Evolutionary conservation across 2,797 vertebrate genomes (phyloP), one percentile per base, ranked within the genome.

Genomic region (Anguilla anguilla): DNA sequence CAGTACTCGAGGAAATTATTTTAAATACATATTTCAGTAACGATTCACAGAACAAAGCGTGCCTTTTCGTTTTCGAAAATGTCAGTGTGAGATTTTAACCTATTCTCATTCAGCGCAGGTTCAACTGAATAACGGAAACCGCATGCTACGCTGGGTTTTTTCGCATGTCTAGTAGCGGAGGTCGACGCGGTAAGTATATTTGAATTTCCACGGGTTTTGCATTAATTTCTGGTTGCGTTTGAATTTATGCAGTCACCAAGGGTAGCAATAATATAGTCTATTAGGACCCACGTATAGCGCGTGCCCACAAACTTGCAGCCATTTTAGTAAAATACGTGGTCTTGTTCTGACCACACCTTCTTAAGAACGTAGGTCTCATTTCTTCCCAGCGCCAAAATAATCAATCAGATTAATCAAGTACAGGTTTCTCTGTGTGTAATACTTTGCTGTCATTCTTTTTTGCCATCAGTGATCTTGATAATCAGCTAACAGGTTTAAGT

Each of bases 151-250:
- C n/a, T 31, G n/a, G 17, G 4, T 35, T 11, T 22, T 13, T 31
- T 31, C 5, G 31, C 25, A 84, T 84, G 83, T 84, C 83, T n/a
- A 53, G 83, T 6, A 84, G 55, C 28, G 83, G 83, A 84, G 49
- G 55, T 53, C 83, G 22, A 17, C 49, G 55, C 1, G 17, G 83
- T 84, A 84, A 84, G 83, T 84, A 31, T 57, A 13, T 31, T 25
- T 84, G 1, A 35, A 84, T 84, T 57, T 84, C 35, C 51, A 28
- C 0, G 25, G 28, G 5, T n/a, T 55, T 84, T 28, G 7, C 49
- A 53, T 55, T 51, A 0, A 17, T 43, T 25, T 81, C 43, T 25
- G 17, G 77, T 22, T 51, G 19, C 6, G 11, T n/a, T 51, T 81
- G 3, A 77, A 25, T 9, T n/a, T n/a, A 1, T 74, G 69, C 69